Evolutionary conservation across 2,113 vertebrate genomes (phyloP), one percentile per base, ranked within the genome.

Genomic region (Potamarius usumacintae): DNA sequence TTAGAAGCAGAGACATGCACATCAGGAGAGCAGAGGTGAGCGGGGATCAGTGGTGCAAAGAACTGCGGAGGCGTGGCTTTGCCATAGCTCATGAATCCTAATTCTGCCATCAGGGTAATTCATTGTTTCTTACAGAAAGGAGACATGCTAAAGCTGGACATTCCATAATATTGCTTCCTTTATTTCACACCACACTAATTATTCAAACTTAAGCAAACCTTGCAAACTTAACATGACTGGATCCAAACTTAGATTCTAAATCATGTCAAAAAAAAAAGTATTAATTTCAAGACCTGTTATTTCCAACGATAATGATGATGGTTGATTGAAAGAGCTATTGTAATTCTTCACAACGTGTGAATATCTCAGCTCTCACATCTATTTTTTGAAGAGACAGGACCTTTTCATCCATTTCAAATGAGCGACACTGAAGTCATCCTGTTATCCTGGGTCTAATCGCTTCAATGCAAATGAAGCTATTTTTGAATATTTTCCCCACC

Each of bases 1-100:
- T 90, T 88, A 88, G 85, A 88, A 22, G 74, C 42, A 71, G 84
- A 86, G 87, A 88, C 87, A 83, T 82, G 84, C 84, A 84, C 89
- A 86, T 88, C 86, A 88, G 84, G 84, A 86, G 84, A 84, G 87
- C 86, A 90, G 87, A 88, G 87, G 84, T 86, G 89, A 90, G 52
- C 42, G 42, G 55, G 83, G 89, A 79, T 85, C 48, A 78, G 69
- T 20, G 50, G 78, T 22, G 65, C 69, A 74, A 82, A 83, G 84
- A 86, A 71, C 53, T 80, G 80, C 30, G 53, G 78, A 78, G 84
- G 89, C 53, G 85, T 87, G 69, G 76, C 58, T 74, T 50, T 52
- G 58, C 78, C 78, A 79, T 52, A 67, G 57, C 83, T 90, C 78
- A 83, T 90, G 62, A 90, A 88, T 88, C 79, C 69, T 87, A 76